phyloP scores from a whole-genome alignment of 2,797 vertebrate genomes.

The Bucorvus abyssinicus region DNA sequence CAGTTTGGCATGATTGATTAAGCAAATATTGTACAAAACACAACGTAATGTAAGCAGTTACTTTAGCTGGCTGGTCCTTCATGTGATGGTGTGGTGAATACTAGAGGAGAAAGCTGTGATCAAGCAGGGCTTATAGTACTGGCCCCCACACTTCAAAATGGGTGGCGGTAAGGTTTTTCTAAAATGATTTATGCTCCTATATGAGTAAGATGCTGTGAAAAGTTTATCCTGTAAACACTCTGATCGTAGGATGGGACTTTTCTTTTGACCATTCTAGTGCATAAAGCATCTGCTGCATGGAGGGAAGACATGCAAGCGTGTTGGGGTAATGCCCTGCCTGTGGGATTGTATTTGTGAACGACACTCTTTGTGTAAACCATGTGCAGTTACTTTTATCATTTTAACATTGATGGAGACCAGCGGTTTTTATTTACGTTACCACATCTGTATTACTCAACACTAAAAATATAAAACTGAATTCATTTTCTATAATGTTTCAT shows the following conservation, averaged over 20 bases:
- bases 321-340: not conserved
- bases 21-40: not conserved
- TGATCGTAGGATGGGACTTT: not conserved
- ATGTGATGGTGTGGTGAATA: not conserved
- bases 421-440: conserved; percentile 28
- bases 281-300: not conserved
- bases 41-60: not conserved
- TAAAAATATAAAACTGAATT: not conserved
- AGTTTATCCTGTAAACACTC: not conserved
- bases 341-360: not conserved
- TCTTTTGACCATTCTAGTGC: not conserved
- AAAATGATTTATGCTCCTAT: not conserved
- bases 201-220: not conserved
- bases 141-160: not conserved
- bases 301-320: not conserved
- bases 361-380: not conserved
- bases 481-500: not conserved
- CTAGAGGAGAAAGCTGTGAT: not conserved
- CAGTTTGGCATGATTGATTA: not conserved
- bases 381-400: conserved; percentile 14
- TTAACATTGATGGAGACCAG: conserved; percentile 17
- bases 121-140: not conserved
- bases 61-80: not conserved
- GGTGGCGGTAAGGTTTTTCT: not conserved
- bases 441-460: not conserved